Evolutionary conservation across 2,888 invertebrate genomes (phyloP), one percentile per base, ranked within the genome.

Genomic region (Gari tellinella): DNA sequence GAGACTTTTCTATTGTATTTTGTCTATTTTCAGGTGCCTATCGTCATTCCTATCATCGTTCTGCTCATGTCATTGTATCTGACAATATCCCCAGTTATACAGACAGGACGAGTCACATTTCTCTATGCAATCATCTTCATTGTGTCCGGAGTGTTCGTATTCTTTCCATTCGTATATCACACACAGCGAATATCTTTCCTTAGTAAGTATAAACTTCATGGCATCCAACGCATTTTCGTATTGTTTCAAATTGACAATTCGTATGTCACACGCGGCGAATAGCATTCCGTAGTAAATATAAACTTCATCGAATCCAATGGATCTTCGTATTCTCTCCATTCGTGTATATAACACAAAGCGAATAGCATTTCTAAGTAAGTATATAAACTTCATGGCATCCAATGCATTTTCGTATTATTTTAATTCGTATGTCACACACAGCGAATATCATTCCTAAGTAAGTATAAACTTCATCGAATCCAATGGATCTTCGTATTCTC

Each of bases 11-110:
- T n/a, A n/a, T n/a, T n/a, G n/a, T n/a, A n/a, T n/a, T n/a, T n/a
- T n/a, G n/a, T n/a, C n/a, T n/a, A n/a, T n/a, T 69, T 75, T 0
- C 82, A 88, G 88, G 88, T 86, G 8, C 88, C 88, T 5, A 57
- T 83, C 7, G 51, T 84, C 19, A 74, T 88, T 37, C 86, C 88
- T 0, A 64, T 86, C 0, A 65, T 85, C 12, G 83, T 86, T 37
- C 68, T 85, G n/a, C 26, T 85, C 0, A 82, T 84, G 52, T 83
- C 86, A 5, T 45, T 78, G 19, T 88, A 88, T 63, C 80, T 88
- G 21, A 74, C 81, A 5, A 46, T 88, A 2, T 80, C 83, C 1
- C 87, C 87, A 0, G 76, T 88, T 17, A 73, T 86, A 31, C 78
- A 81, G 53, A 72, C 78, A 7, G 86, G 86, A 1, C 68, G 81